Conservation (phyloP, 2,888 invertebrate species). For the Allophyes oxyacanthae region DNA sequence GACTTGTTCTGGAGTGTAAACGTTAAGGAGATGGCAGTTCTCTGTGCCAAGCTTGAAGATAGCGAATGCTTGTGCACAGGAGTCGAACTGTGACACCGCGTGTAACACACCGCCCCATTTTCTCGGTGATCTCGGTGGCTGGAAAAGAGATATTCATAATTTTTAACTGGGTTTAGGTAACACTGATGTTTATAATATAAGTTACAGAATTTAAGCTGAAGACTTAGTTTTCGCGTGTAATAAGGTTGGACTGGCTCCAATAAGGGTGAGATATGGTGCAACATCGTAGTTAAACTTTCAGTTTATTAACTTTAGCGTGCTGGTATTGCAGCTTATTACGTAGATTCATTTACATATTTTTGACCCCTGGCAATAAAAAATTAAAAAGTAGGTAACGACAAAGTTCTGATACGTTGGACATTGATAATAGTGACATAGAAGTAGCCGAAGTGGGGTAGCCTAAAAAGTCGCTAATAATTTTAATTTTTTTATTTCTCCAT, state of each 20-base stretch:
- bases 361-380: no score
- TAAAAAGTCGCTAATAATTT: no score
- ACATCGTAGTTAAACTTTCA: conserved; percentile 2
- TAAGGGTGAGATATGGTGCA: conserved; percentile 16
- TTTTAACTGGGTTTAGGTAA: neutral
- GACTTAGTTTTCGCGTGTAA: neutral
- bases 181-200: neutral
- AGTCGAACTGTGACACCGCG: conserved; percentile 67
- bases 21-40: conserved; percentile 79
- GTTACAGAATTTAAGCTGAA: neutral
- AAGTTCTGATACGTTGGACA: no score
- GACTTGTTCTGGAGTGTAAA: conserved; percentile 70
- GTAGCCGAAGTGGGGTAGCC: no score
- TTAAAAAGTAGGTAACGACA: no score
- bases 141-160: conserved; percentile 47
- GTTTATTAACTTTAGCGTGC: conserved; percentile 3
- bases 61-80: conserved; percentile 74
- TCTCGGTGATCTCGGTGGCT: conserved; percentile 72
- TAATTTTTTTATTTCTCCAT: no score
- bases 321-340: no score
- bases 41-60: conserved; percentile 72
- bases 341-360: no score
- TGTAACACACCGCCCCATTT: conserved; percentile 74
- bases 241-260: conserved; percentile 1
- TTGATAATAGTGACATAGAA: no score